Evolutionary conservation across 2,113 vertebrate genomes (phyloP), one percentile per base, ranked within the genome.

Genomic region (Capricornis sumatraensis): DNA sequence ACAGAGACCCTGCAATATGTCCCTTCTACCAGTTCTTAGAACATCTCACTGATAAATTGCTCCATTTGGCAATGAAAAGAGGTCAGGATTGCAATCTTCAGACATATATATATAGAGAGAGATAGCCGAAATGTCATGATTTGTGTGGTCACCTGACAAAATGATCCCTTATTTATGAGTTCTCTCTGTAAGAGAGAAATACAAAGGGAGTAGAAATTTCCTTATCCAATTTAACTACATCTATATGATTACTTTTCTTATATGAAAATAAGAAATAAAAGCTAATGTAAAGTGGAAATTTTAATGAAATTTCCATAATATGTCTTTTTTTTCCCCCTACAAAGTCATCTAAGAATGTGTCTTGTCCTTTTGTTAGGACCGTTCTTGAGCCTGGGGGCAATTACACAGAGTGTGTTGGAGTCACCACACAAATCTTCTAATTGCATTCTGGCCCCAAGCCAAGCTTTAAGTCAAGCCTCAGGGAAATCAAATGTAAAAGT

Each of bases 401-500:
- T 98, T 96, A 95, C 93, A 27, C 62, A 89, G 88, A 98, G 94
- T 97, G 82, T 71, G 50, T 50, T 53, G 36, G 88, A 95, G 94
- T 94, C 86, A 89, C 93, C 71, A 23, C 93, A 89, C 94, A 95
- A 36, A 89, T 93, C 89, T 78, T 89, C 91, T 98, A 98, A 98
- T 98, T 97, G 98, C 91, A 84, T 55, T 52, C 92, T 97, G 98
- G 97, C 97, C 2, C 50, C 8, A 52, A 96, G 98, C 97, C 98
- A 98, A 97, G 93, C 97, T 87, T 81, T 89, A 95, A 97, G 85
- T 45, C 96, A 84, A 87, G 85, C 97, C 97, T 83, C 60, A 50
- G 98, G 97, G 98, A 98, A 97, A 98, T 98, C 94, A 94, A 88
- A 97, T 94, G 50, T 95, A 91, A 96, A 96, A 97, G 97, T 97